Conservation (phyloP, 2,113 vertebrate genomes). For the Jacana jacana region DNA sequence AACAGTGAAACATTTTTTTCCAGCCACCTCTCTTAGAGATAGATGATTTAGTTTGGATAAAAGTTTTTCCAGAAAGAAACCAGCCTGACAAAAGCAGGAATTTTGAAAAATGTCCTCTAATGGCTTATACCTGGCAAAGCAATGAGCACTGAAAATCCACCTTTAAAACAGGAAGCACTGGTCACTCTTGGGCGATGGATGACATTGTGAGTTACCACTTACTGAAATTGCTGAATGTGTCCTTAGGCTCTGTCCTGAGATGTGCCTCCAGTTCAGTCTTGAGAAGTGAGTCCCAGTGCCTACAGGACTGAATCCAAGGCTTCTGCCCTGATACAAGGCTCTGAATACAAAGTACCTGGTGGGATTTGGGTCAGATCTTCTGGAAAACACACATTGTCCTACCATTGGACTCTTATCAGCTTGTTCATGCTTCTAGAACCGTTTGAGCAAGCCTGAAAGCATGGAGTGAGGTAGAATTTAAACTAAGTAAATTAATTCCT, state of each 20-base stretch:
- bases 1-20: background rate
- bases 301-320: background rate
- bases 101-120: background rate
- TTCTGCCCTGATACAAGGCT: accelerated
- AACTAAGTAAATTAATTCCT: background rate
- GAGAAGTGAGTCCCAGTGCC: background rate
- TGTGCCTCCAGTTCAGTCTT: background rate
- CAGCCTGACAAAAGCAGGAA: background rate
- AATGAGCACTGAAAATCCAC: background rate
- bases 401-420: background rate
- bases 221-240: background rate
- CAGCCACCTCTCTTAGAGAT: background rate
- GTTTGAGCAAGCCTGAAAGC: background rate
- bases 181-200: background rate
- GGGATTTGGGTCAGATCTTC: background rate
- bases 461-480: background rate
- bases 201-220: background rate
- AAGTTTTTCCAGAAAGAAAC: background rate
- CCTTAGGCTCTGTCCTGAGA: background rate
- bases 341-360: background rate
- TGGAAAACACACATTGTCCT: background rate
- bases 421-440: background rate
- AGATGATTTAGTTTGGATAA: background rate
- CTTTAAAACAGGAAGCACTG: background rate
- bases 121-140: background rate